Conservation (phyloP, 2,797 vertebrate species). For the Tiaroga cobitis region DNA sequence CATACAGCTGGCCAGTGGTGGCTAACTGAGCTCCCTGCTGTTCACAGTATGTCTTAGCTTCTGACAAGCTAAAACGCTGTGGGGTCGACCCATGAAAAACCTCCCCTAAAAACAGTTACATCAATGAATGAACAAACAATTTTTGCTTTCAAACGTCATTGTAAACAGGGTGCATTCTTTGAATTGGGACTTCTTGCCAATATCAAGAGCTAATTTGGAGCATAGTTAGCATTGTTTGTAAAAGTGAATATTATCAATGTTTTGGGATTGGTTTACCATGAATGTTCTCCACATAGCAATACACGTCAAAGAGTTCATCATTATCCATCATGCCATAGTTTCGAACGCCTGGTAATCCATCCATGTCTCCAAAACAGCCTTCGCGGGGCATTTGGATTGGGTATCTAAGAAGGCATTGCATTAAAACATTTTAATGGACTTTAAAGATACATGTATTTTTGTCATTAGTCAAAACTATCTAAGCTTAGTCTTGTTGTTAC, state of each 20-base stretch:
- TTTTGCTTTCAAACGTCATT: neutral
- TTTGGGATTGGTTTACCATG: constrained; percentile 77
- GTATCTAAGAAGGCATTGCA: constrained; percentile 77
- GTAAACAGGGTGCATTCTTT: neutral
- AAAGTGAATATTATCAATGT: neutral
- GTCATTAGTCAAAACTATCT: neutral
- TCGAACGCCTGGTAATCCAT: constrained; percentile 87
- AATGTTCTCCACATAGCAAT: constrained; percentile 91
- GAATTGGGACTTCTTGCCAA: neutral
- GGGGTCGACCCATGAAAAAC: constrained; percentile 82
- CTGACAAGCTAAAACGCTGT: constrained; percentile 82
- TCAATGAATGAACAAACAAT: neutral
- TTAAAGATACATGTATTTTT: neutral
- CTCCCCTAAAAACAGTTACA: constrained; percentile 77
- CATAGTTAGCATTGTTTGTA: constrained; percentile 4
- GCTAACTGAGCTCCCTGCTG: constrained; percentile 81
- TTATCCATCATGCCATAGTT: constrained; percentile 88
- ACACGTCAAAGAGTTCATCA: constrained; percentile 89
- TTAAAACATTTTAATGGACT: neutral
- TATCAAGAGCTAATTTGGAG: neutral
- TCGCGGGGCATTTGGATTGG: constrained; percentile 91
- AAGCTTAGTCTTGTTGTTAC: neutral
- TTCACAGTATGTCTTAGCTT: constrained; percentile 82
- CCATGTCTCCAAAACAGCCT: constrained; percentile 94
- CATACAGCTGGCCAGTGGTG: constrained; percentile 88